A percentile compares a stretch with the other conserved stretches of the same genome.
These are phyloP conservation scores for Hydrocynus forskahlii DNA, from an alignment of 2,797 vertebrate genomes.

Conservation along the genomic window DNA sequence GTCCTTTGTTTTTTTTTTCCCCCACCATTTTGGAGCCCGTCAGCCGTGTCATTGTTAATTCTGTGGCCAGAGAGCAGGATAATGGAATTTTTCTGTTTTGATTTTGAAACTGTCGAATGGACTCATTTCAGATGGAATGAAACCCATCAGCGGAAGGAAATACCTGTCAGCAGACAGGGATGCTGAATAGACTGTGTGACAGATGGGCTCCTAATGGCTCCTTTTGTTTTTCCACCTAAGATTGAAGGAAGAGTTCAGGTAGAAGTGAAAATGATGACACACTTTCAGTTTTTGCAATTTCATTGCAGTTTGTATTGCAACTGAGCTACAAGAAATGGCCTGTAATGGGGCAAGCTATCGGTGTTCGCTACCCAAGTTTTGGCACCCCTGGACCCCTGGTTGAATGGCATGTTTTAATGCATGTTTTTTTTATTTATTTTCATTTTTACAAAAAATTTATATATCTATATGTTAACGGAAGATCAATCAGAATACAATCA, in stretches of 20 bases:
- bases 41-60: background rate
- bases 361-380: too few relatives aligned
- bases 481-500: too few relatives aligned
- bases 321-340: too few relatives aligned
- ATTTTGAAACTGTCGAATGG: constrained; percentile 1
- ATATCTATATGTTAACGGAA: too few relatives aligned
- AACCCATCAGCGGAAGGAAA: constrained; percentile 6
- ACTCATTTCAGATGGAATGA: background rate
- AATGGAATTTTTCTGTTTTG: constrained; percentile 11
- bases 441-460: too few relatives aligned
- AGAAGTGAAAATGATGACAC: background rate
- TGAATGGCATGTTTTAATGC: too few relatives aligned
- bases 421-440: too few relatives aligned
- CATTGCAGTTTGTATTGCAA: background rate
- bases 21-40: background rate
- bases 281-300: background rate
- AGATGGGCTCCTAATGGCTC: constrained; percentile 6
- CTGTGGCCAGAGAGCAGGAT: background rate
- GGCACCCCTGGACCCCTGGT: too few relatives aligned
- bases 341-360: too few relatives aligned
- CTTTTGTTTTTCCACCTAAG: background rate
- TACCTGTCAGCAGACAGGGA: constrained; percentile 3
- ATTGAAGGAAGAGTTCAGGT: background rate
- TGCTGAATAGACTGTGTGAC: background rate
- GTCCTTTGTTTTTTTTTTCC: background rate